Base-by-base conservation (phyloP, 1,140 invertebrate species). In the Neelides sp. region DNA sequence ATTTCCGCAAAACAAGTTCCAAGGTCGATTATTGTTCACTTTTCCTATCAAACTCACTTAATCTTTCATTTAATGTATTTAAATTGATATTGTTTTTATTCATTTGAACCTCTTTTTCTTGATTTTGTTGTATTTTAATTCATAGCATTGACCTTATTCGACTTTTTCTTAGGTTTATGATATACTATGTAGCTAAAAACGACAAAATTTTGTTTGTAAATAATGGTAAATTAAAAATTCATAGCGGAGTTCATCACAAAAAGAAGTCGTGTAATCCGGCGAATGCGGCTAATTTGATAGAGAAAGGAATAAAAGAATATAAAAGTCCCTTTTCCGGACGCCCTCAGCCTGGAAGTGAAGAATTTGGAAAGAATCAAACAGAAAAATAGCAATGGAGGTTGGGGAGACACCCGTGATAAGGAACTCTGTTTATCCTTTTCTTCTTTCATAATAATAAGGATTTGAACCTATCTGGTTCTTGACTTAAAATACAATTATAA, bases 371-470 rank as follows among this genome's bases (percentile, higher is more conserved):
- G 83, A 61, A 78, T 81, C 32, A 92, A 87, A 70, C 71, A 85
- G 26, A 79, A 83, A 2, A 96, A 95, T 68, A 88, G 90, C 19
- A 98, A 98, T 66, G 95, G 94, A 10, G 93, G 92, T 0, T 96
- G 92, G 92, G 91, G 90, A n/a, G 95, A 98, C 68, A 62, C 77
- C n/a, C 65, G 81, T 40, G 80, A 82, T 64, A 71, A 74, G 56
- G 62, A 73, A 51, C 62, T 83, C 30, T 83, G 80, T 58, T 49
- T 68, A 41, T 42, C 44, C n/a, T 50, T 58, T 23, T 26, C 43
- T 23, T 15, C 23, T 13, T 36, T n/a, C n/a, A n/a, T n/a, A n/a
- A n/a, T n/a, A n/a, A n/a, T n/a, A n/a, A n/a, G n/a, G n/a, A n/a
- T n/a, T n/a, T n/a, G n/a, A n/a, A n/a, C n/a, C n/a, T n/a, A n/a